Evolutionary conservation across 2,888 invertebrate genomes (phyloP).

Genomic region (Lasioglossum oenotherae): DNA sequence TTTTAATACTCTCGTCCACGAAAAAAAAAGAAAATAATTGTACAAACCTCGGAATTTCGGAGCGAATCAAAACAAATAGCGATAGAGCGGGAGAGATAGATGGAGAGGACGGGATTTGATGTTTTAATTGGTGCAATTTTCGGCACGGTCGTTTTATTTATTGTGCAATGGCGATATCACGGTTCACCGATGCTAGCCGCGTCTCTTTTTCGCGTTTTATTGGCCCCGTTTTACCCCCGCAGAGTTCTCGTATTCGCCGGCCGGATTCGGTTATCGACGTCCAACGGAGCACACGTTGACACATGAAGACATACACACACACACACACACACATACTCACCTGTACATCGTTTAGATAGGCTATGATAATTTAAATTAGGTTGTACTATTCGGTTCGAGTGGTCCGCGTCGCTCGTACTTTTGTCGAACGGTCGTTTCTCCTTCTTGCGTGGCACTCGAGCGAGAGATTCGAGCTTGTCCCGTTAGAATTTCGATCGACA

Average conservation of each 20-base stretch:
- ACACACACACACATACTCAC: conserved; percentile 61
- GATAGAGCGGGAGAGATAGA: not conserved
- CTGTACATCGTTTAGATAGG: conserved; percentile 79
- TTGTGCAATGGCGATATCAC: conserved; percentile 2
- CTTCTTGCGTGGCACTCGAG: not conserved
- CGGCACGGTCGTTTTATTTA: conserved; percentile 13
- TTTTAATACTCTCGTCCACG: not conserved
- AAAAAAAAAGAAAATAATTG: not conserved
- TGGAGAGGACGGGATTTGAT: not conserved
- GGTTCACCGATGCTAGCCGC: conserved; percentile 1
- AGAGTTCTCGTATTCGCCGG: conserved; percentile 4
- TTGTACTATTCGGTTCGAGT: conserved; percentile 76
- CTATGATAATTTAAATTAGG: conserved; percentile 83
- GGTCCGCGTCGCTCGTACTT: conserved; percentile 77
- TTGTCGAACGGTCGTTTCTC: conserved; percentile 36
- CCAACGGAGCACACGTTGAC: not conserved
- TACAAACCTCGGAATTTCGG: not conserved
- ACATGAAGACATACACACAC: not conserved
- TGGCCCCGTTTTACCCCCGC: not conserved
- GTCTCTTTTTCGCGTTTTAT: not conserved
- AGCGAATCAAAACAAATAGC: not conserved
- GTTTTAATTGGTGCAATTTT: conserved; percentile 11
- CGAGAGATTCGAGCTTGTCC: not conserved
- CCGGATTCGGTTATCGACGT: not conserved
- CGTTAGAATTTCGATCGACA: conserved; percentile 3